Conservation (phyloP, 2,797 vertebrate species). For the Momotus momota region DNA sequence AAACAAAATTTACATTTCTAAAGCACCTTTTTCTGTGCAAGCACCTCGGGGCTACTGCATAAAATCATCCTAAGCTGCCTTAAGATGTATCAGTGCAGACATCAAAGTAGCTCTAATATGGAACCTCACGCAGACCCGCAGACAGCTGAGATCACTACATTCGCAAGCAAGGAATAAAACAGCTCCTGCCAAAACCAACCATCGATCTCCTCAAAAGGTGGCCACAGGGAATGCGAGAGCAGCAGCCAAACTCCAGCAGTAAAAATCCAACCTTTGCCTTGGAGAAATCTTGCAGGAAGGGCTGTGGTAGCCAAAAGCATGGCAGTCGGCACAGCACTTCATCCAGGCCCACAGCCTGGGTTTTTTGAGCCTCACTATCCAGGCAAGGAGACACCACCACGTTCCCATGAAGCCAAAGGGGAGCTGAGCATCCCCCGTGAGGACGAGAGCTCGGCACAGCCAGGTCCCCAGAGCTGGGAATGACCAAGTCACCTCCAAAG, state of each 20-base stretch:
- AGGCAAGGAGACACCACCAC: fast-evolving
- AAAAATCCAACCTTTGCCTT: slow-evolving; percentile 4
- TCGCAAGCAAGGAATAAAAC: slow-evolving; percentile 31
- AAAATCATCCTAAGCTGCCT: slow-evolving; percentile 59
- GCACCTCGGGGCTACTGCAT: slow-evolving; percentile 38
- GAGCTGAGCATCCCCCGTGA: background rate
- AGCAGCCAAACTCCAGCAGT: slow-evolving; percentile 19
- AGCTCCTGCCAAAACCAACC: slow-evolving; percentile 60
- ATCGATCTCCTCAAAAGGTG: slow-evolving; percentile 36
- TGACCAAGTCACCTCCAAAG: background rate
- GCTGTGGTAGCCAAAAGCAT: background rate
- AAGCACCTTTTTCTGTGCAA: slow-evolving; percentile 45
- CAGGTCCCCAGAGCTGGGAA: background rate
- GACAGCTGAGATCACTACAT: slow-evolving; percentile 39
- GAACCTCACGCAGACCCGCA: slow-evolving; percentile 47
- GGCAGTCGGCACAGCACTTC: background rate
- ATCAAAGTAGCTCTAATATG: slow-evolving; percentile 68
- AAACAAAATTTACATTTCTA: slow-evolving; percentile 60
- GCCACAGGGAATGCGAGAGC: slow-evolving; percentile 33
- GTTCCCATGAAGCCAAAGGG: background rate
- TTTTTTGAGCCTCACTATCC: background rate
- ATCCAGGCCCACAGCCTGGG: background rate
- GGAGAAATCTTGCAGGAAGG: background rate
- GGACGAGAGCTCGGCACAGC: background rate
- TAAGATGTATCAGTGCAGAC: slow-evolving; percentile 57